These are phyloP conservation scores for Phylloscopus trochiloides DNA, from an alignment of 2,113 vertebrate genomes.

Conservation along the genomic window DNA sequence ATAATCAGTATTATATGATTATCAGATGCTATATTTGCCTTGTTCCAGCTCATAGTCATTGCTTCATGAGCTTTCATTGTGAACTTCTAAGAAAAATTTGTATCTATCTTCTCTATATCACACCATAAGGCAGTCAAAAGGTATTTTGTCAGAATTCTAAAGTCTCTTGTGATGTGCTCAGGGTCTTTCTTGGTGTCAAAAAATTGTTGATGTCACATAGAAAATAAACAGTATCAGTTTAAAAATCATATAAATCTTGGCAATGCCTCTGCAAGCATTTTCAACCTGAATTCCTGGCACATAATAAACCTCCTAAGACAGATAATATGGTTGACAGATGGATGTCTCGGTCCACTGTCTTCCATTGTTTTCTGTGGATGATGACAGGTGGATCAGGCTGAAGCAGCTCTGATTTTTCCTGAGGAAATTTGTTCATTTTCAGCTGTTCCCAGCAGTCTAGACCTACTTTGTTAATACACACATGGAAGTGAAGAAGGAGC, in stretches of 20 bases:
- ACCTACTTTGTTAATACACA: background rate
- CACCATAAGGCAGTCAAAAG: background rate
- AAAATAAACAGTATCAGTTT: background rate
- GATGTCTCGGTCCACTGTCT: background rate
- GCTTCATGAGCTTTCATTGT: background rate
- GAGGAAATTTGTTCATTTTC: background rate
- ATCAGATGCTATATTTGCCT: background rate
- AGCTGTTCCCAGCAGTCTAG: background rate
- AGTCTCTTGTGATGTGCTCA: background rate
- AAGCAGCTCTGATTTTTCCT: background rate
- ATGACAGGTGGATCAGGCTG: background rate
- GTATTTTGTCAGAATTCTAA: background rate
- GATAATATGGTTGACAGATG: background rate
- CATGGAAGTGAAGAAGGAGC: background rate
- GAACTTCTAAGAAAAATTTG: background rate
- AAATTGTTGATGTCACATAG: background rate
- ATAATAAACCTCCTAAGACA: background rate
- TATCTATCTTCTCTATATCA: background rate
- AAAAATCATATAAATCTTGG: background rate
- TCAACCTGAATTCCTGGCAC: background rate
- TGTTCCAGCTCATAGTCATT: background rate
- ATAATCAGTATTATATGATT: background rate
- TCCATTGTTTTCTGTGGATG: background rate
- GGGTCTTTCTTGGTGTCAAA: background rate
- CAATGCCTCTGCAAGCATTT: background rate